Percentiles rank a stretch among this genome's conserved stretches.
These are phyloP conservation scores for Martes martes DNA, from an alignment of 2,113 vertebrate species.

Conservation along the genomic window DNA sequence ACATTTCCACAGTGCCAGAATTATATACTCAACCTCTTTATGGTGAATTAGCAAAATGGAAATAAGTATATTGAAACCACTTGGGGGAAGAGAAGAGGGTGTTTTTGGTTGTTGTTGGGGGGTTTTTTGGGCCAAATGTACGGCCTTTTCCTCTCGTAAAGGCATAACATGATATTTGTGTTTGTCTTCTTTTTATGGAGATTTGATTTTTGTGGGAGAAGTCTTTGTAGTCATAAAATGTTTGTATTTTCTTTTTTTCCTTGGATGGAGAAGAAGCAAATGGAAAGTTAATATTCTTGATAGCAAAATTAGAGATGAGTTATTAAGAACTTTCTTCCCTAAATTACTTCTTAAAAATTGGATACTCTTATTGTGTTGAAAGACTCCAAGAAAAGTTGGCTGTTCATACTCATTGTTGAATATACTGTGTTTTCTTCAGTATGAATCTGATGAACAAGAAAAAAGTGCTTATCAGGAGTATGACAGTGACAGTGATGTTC, in stretches of 20 bases:
- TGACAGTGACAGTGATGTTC: conserved; percentile 97
- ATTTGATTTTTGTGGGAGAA: background rate
- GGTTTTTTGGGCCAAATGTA: background rate
- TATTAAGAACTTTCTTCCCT: conserved; percentile 3
- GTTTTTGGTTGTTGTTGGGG: background rate
- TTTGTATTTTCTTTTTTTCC: conserved; percentile 2
- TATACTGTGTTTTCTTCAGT: conserved; percentile 80
- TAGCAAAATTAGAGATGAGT: conserved; percentile 13
- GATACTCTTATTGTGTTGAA: background rate
- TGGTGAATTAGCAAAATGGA: conserved; percentile 15
- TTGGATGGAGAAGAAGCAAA: background rate
- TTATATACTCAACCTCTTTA: background rate
- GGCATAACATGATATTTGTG: background rate
- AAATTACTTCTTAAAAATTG: background rate
- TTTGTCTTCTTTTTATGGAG: background rate
- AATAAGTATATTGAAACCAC: background rate
- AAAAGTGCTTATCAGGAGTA: conserved; percentile 97
- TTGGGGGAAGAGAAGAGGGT: background rate
- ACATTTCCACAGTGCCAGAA: background rate
- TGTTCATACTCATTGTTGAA: background rate
- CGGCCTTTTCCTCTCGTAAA: background rate
- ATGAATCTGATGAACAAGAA: conserved; percentile 97
- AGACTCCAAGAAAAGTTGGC: background rate
- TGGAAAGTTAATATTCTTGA: background rate
- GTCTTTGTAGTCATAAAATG: background rate